These are phyloP conservation scores for Ladona fulva DNA, from an alignment of 1,140 invertebrate species.

Conservation along the genomic window DNA sequence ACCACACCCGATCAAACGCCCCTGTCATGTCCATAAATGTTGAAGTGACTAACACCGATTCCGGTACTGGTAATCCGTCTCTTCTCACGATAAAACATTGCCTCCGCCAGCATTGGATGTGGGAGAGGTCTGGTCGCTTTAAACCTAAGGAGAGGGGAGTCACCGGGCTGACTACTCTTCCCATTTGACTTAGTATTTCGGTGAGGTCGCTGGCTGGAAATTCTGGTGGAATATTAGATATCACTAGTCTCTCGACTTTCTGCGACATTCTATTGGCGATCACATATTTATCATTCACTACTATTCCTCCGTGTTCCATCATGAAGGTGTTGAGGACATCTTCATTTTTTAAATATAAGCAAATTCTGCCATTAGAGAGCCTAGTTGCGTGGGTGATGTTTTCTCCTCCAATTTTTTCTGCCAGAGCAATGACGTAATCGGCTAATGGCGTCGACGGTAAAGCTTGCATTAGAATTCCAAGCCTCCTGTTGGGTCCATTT, in stretches of 20 bases:
- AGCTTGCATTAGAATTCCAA: too few species aligned
- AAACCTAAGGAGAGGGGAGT: not conserved
- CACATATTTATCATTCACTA: not conserved
- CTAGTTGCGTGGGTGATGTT: not conserved
- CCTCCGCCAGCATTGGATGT: not conserved
- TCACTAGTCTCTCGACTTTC: not conserved
- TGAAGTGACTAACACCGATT: too few species aligned
- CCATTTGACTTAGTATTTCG: too few species aligned
- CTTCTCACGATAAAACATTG: not conserved
- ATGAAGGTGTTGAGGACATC: not conserved
- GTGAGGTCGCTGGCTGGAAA: not conserved
- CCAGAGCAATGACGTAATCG: too few species aligned
- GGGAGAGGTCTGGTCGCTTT: not conserved
- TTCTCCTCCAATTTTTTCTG: too few species aligned
- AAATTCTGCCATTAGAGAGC: not conserved
- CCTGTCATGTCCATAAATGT: too few species aligned
- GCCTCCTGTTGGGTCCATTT: too few species aligned
- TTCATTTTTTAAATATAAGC: not conserved
- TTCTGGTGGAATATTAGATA: not conserved
- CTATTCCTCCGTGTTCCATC: not conserved
- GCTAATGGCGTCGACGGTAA: too few species aligned
- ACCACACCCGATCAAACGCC: too few species aligned
- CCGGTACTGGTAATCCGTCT: not conserved
- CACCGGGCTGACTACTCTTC: not conserved
- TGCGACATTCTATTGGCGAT: not conserved